Percentiles rank a stretch among this genome's conserved stretches.
Conservation (phyloP, 2,888 invertebrate genomes). For the Urechis unicinctus region DNA sequence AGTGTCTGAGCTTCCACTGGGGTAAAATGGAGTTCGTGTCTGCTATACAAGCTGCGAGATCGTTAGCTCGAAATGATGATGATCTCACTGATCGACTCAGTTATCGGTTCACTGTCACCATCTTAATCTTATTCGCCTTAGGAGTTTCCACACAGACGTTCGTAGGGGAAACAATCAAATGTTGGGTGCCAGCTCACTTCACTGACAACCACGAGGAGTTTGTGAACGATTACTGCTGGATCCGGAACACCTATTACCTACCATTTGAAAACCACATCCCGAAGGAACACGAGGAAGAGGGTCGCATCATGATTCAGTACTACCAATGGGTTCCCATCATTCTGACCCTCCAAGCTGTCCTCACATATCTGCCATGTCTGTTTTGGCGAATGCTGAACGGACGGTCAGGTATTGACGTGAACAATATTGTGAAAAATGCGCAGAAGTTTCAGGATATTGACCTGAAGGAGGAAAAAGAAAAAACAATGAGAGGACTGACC, state of each 20-base stretch:
- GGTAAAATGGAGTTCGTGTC: too few relatives aligned
- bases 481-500: slow-evolving; percentile 7
- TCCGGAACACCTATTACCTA: slow-evolving; percentile 17
- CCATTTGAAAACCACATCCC: slow-evolving; percentile 16
- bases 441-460: slow-evolving; percentile 5
- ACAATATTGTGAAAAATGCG: slow-evolving; percentile 16
- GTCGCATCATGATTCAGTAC: slow-evolving; percentile 17
- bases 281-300: slow-evolving; percentile 2
- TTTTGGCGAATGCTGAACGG: slow-evolving; percentile 5
- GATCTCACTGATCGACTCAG: slow-evolving; percentile 11
- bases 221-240: slow-evolving; percentile 21
- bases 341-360: slow-evolving; percentile 39
- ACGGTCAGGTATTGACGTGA: slow-evolving; percentile 17
- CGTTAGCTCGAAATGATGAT: slow-evolving; percentile 14
- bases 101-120: slow-evolving; percentile 9
- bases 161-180: slow-evolving; percentile 16
- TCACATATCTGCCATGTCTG: slow-evolving; percentile 39
- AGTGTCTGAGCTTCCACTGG: too few relatives aligned
- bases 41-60: too few relatives aligned
- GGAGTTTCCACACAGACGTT: slow-evolving; percentile 8
- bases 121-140: slow-evolving; percentile 15
- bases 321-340: slow-evolving; percentile 36
- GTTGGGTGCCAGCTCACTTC: slow-evolving; percentile 21
- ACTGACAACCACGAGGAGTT: slow-evolving; percentile 18
- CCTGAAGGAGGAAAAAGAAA: slow-evolving; percentile 1